Percentiles rank a stretch among this genome's conserved stretches.
Evolutionary conservation across 2,797 vertebrate species (phyloP).

Genomic region (Ceyx erithaca): DNA sequence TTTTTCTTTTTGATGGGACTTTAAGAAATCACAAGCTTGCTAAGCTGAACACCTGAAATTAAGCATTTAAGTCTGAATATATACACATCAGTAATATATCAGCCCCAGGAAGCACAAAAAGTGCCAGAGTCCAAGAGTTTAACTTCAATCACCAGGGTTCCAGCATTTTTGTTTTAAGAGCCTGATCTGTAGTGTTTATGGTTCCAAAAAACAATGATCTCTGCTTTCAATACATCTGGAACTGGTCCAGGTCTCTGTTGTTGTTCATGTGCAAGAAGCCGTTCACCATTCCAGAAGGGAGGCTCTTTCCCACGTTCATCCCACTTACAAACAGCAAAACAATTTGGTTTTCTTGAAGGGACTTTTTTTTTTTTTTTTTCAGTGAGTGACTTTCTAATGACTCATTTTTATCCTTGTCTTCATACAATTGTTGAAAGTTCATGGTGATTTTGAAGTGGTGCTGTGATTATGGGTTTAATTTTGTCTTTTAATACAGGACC

Average conservation of each 20-base stretch:
- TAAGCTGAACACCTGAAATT: neutral
- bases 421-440: neutral
- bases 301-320: neutral
- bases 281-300: neutral
- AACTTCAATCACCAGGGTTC: neutral
- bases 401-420: neutral
- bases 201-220: neutral
- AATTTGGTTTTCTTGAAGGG: constrained; percentile 17
- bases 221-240: constrained; percentile 5
- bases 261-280: neutral
- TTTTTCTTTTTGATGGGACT: neutral
- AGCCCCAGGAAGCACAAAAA: neutral
- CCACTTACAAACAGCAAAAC: constrained; percentile 8
- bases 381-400: neutral
- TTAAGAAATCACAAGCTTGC: neutral
- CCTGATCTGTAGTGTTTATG: neutral
- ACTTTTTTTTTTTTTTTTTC: neutral
- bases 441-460: neutral
- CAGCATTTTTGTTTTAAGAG: neutral
- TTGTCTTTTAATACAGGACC: constrained; percentile 18
- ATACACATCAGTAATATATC: accelerated
- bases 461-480: constrained; percentile 4
- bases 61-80: neutral
- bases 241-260: constrained; percentile 2
- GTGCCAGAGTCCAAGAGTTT: neutral